Conservation (phyloP, 2,888 invertebrate species). For the Scaptomyza flava region DNA sequence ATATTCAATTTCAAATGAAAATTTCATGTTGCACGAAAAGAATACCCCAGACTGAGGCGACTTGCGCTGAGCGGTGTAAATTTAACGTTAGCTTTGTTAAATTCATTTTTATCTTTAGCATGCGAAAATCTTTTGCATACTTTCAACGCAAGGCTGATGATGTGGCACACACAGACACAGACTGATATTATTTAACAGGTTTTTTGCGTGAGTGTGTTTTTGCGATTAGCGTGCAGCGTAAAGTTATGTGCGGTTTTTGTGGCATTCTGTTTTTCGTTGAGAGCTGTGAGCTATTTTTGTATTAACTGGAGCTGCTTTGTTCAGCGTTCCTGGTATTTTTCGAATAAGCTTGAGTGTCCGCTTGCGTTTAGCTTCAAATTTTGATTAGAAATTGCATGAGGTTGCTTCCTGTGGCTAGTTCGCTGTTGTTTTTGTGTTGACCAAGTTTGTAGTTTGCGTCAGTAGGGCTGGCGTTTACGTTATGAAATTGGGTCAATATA, state of each 20-base stretch:
- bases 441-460: constrained; percentile 16
- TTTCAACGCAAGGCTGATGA: constrained; percentile 26
- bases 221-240: constrained; percentile 29
- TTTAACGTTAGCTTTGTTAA: constrained; percentile 56
- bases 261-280: constrained; percentile 40
- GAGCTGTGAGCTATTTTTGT: constrained; percentile 61
- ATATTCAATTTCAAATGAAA: constrained; percentile 77
- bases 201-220: constrained; percentile 9
- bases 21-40: constrained; percentile 56
- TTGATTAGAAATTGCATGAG: constrained; percentile 66
- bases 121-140: constrained; percentile 59
- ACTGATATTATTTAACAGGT: constrained; percentile 19
- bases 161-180: not conserved
- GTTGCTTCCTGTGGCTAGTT: constrained; percentile 22
- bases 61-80: constrained; percentile 47
- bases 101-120: constrained; percentile 48
- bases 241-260: constrained; percentile 61
- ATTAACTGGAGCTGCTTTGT: constrained; percentile 67
- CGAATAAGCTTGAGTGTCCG: constrained; percentile 23
- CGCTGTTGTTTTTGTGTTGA: not conserved
- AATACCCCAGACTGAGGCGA: not conserved
- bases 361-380: constrained; percentile 44
- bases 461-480: constrained; percentile 1
- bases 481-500: constrained; percentile 12
- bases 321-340: constrained; percentile 56